Conservation (phyloP, 2,797 vertebrate species). For the Eleutherodactylus coqui region DNA sequence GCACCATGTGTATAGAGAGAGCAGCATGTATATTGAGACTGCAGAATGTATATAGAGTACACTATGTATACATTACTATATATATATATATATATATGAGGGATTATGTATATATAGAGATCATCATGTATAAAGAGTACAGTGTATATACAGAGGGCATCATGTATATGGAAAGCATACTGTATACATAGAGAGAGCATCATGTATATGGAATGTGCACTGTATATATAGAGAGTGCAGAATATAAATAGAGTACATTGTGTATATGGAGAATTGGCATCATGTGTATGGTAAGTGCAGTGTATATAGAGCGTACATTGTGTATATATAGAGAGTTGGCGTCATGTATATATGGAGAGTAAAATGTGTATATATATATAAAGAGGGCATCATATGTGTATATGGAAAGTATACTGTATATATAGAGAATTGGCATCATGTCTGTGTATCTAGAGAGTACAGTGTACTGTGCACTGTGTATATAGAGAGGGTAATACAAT, state of each 20-base stretch:
- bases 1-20: not conserved
- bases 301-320: not conserved
- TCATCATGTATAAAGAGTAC: not conserved
- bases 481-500: not conserved
- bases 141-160: not conserved
- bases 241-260: not conserved
- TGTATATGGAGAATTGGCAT: not conserved
- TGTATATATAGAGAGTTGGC: not conserved
- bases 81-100: not conserved
- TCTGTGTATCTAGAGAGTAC: not conserved
- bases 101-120: not conserved
- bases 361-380: not conserved
- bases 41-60: not conserved
- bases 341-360: not conserved
- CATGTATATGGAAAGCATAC: not conserved
- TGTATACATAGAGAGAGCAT: not conserved
- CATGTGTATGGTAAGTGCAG: not conserved
- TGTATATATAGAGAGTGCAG: not conserved
- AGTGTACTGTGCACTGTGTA: not conserved
- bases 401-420: not conserved
- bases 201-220: not conserved
- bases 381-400: not conserved
- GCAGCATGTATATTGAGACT: not conserved
- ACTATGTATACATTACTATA: not conserved
- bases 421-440: not conserved